Conservation (phyloP, 2,888 invertebrate species). For the Tinea trinotella region DNA sequence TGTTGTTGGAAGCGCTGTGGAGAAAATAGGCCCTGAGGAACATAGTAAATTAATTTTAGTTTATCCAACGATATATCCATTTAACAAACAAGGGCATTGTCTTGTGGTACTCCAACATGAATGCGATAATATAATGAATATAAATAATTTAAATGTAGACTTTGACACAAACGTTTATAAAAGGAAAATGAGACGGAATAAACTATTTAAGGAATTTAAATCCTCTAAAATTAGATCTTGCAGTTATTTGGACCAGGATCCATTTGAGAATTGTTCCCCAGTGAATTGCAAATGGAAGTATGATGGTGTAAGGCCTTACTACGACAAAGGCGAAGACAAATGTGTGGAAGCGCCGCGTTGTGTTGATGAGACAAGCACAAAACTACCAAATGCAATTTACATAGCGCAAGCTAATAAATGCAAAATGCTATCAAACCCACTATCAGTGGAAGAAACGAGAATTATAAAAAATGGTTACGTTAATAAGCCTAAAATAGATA, state of each 20-base stretch:
- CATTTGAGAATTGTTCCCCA: slow-evolving; percentile 39
- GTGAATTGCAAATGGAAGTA: slow-evolving; percentile 50
- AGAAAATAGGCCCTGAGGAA: slow-evolving; percentile 33
- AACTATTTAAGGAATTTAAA: slow-evolving; percentile 1
- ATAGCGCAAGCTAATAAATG: slow-evolving; percentile 42
- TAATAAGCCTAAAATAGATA: slow-evolving; percentile 23
- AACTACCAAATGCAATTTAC: slow-evolving; percentile 42
- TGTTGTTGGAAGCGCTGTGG: slow-evolving; percentile 29
- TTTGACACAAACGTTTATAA: slow-evolving; percentile 18
- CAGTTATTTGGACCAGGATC: slow-evolving; percentile 38
- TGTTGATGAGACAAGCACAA: slow-evolving; percentile 29
- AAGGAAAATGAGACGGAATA: neutral
- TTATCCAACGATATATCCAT: slow-evolving; percentile 38
- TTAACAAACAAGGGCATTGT: slow-evolving; percentile 46
- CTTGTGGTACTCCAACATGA: slow-evolving; percentile 32
- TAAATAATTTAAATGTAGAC: neutral
- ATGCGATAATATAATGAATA: neutral
- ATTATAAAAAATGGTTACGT: slow-evolving; percentile 33
- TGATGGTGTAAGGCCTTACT: slow-evolving; percentile 38
- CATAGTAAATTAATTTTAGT: slow-evolving; percentile 37
- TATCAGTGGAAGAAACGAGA: slow-evolving; percentile 42
- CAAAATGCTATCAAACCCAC: slow-evolving; percentile 38
- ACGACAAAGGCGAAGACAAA: slow-evolving; percentile 28
- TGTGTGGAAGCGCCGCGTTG: slow-evolving; percentile 40
- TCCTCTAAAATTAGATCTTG: slow-evolving; percentile 27